Base-by-base conservation (phyloP, 2,888 invertebrate genomes). In the Merodon equestris region DNA sequence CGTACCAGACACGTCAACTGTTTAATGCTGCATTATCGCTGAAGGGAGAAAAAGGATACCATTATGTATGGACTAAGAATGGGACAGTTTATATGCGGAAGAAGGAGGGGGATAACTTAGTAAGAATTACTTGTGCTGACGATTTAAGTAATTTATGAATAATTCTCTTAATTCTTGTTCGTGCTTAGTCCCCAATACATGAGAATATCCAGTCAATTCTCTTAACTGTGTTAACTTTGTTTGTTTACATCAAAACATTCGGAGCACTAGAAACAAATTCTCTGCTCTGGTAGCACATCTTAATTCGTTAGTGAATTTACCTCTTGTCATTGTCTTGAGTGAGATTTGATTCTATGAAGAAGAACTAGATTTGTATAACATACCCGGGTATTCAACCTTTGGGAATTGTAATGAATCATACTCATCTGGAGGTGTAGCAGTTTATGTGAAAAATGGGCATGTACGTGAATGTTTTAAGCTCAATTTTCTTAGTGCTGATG, bases 51-150 rank as follows among this genome's bases (percentile, higher is more conserved):
- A 57, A 27, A 12, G 57, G 27, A 27, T 56, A 56, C 12, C 18
- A 67, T n/a, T 67, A 67, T 34, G 66, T 57, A 48, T 67, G 57
- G 50, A 68, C 50, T 27, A 68, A 53, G 7, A 58, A 58, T 44
- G 53, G 58, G 12, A 51, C 15, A 36, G 51, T 68, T 42, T 57
- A 19, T 48, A 68, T 68, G 57, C 36, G 51, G 42, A 68, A 44
- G 36, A 18, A 50, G 12, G 51, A 51, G 38, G 67, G 67, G 27
- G 56, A 54, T 3, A 38, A 13, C 38, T 17, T 38, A 10, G 18
- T 45, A 63, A 44, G 44, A 17, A 63, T 53, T n/a, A 60, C 17
- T 34, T 60, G 40, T 40, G 38, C 17, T 50, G 40, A 0, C 9
- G 60, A 61, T 40, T 61, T 61, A 1, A 50, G 19, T 48, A 50